Percentiles rank a stretch among this genome's conserved stretches.
These are phyloP conservation scores for Atta colombica DNA, from an alignment of 1,140 invertebrate genomes.

Conservation along the genomic window DNA sequence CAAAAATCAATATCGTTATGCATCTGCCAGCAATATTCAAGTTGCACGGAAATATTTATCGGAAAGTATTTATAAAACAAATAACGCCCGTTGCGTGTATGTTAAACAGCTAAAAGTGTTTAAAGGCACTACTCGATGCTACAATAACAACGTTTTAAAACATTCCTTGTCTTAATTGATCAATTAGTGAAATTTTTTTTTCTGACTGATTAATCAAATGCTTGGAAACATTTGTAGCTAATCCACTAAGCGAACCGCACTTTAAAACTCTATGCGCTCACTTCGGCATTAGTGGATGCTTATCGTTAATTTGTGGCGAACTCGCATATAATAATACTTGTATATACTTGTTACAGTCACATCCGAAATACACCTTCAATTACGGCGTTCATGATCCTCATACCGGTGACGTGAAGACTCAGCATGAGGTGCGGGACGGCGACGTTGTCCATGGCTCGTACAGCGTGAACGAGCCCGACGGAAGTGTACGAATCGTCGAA, in stretches of 20 bases:
- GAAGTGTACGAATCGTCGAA: conserved; percentile 86
- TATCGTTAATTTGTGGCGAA: neutral
- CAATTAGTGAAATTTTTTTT: too few species aligned
- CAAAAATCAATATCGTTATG: neutral
- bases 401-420: conserved; percentile 87
- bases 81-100: neutral
- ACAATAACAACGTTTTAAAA: too few species aligned
- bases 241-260: too few species aligned
- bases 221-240: too few species aligned
- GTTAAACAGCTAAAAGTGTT: neutral
- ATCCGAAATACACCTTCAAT: conserved; percentile 87
- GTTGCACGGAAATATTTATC: neutral
- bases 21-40: neutral
- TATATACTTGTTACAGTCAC: conserved; percentile 79
- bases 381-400: conserved; percentile 87
- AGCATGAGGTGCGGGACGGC: conserved; percentile 87
- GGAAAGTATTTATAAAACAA: neutral
- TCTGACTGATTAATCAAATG: too few species aligned
- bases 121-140: neutral
- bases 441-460: conserved; percentile 87
- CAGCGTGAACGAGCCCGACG: conserved; percentile 87
- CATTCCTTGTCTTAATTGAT: too few species aligned
- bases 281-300: neutral
- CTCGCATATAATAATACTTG: neutral
- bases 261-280: too few species aligned